These are phyloP conservation scores for Daktulosphaira vitifoliae DNA, from an alignment of 1,140 invertebrate genomes.

Conservation along the genomic window DNA sequence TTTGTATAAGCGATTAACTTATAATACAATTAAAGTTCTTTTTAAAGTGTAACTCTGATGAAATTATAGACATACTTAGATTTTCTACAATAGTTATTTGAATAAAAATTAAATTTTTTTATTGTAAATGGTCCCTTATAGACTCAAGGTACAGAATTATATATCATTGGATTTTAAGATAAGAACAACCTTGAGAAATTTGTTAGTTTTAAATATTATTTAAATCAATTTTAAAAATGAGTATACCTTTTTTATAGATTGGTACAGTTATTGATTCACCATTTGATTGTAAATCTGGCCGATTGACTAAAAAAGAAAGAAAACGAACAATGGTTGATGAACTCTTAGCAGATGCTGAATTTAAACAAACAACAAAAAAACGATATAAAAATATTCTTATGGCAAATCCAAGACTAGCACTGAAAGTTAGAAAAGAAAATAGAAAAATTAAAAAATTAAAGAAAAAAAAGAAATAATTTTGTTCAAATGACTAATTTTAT, in stretches of 20 bases:
- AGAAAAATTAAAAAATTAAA: constrained; percentile 34
- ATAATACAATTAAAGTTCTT: no score
- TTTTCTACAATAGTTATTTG: no score
- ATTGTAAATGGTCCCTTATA: no score
- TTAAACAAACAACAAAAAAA: constrained; percentile 74
- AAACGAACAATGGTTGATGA: constrained; percentile 88
- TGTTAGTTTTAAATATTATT: neutral
- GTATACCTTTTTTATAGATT: constrained; percentile 47
- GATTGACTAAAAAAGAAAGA: constrained; percentile 74
- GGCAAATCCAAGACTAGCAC: constrained; percentile 35
- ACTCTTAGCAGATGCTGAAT: constrained; percentile 76
- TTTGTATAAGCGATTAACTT: no score
- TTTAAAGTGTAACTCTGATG: no score
- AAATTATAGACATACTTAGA: no score
- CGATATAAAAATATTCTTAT: constrained; percentile 58
- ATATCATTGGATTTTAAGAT: no score
- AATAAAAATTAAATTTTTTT: no score
- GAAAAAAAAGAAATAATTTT: constrained; percentile 12
- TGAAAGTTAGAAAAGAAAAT: constrained; percentile 37
- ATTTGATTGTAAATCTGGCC: constrained; percentile 61
- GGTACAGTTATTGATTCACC: constrained; percentile 65
- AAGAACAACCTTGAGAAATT: no score
- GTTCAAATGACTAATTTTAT: no score
- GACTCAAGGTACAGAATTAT: no score
- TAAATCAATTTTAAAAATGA: neutral